Base-by-base conservation (phyloP, 2,113 vertebrate species). In the Macquaria australasica region DNA sequence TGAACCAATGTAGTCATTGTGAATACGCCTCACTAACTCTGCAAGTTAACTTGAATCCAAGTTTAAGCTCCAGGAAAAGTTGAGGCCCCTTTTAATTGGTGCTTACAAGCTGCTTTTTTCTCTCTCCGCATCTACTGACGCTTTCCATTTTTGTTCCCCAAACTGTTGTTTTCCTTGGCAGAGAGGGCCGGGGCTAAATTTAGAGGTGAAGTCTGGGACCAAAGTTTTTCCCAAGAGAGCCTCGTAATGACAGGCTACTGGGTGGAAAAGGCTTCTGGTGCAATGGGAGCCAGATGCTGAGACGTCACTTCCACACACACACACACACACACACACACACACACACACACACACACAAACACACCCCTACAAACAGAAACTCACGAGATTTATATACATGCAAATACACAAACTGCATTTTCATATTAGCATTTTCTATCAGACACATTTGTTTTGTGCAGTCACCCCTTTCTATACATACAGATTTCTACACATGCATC, bases 231-330 rank as follows among this genome's bases (percentile, higher is more conserved):
- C 77, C 73, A 51, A 20, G 37, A 88, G 60, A 78, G 66, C n/a
- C 56, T 68, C 34, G 5, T 90, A 92, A 94, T 93, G 73, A 92
- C 81, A 80, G 82, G 72, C 82, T 89, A 74, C 59, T 74, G 78
- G 34, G 71, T 69, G 78, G 78, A 92, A 89, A 86, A 41, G 34
- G 23, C 66, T 23, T 72, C 56, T 37, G 66, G 43, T 58, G 34
- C 80, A 82, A 88, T 85, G 48, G 25, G 50, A 85, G 78, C 77
- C 88, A 91, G 77, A 90, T 66, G 77, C 48, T 68, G 21, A 41
- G 31, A 74, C 1, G 15, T 66, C 73, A 73, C 45, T 23, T 72
- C 1, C 55, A 67, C 76, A 62, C 12, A 39, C 23, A 79, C 20
- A 76, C 69, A 70, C 34, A 69, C 50, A 72, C 16, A 73, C 16